A percentile compares a stretch with the other conserved stretches of the same genome.
Conservation (phyloP, 2,888 invertebrate species). For the Lomographa bimaculata region DNA sequence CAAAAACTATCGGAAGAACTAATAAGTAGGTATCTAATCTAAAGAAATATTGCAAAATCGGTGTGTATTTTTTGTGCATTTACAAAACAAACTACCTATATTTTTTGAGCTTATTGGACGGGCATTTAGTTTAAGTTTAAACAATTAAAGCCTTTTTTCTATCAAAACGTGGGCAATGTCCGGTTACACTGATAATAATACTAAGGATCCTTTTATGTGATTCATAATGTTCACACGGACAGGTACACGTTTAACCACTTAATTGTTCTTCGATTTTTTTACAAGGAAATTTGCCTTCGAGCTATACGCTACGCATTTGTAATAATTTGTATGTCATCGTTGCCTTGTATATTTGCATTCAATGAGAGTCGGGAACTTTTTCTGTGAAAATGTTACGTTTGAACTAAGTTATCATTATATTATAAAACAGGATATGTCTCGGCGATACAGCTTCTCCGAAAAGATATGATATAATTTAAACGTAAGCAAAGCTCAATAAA, state of each 20-base stretch:
- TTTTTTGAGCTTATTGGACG: no score
- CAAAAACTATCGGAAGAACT: no score
- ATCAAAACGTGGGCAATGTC: constrained; percentile 18
- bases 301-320: constrained; percentile 37
- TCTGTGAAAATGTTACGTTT: no score
- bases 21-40: no score
- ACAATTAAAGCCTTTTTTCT: constrained; percentile 6
- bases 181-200: constrained; percentile 38
- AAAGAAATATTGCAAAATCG: no score
- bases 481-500: no score
- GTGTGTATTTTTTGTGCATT: no score
- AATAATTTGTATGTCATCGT: constrained; percentile 37
- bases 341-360: constrained; percentile 35
- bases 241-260: constrained; percentile 28
- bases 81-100: no score
- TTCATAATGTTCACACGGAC: constrained; percentile 56
- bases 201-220: constrained; percentile 57
- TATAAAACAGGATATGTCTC: constrained; percentile 11
- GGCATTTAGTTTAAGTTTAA: not conserved
- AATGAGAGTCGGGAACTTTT: constrained; percentile 1
- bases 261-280: constrained; percentile 52
- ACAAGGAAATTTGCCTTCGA: constrained; percentile 46
- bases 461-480: no score
- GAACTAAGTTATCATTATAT: constrained; percentile 1
- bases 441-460: no score